phyloP scores from a whole-genome alignment of 2,113 vertebrate species.

The Oenanthe melanoleuca region DNA sequence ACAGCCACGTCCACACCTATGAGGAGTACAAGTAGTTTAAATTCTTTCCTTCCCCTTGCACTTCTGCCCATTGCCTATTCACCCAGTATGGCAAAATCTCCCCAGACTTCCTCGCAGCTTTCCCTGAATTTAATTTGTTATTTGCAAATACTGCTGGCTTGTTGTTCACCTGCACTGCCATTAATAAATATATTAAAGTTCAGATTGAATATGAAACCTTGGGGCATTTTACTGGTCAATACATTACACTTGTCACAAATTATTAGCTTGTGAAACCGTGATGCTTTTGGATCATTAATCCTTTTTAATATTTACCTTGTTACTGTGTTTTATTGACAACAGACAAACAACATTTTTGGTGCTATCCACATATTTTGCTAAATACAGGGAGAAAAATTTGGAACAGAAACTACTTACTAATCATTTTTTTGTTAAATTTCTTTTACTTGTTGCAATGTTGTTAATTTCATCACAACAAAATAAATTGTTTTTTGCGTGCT shows the following conservation, averaged over 20 bases:
- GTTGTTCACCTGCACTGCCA: background rate
- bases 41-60: background rate
- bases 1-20: background rate
- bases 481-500: background rate
- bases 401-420: background rate
- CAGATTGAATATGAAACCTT: constrained; percentile 1
- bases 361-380: background rate
- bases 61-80: background rate
- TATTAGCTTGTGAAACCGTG: background rate
- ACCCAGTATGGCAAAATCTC: background rate
- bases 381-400: background rate
- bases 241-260: constrained; percentile 15
- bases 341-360: background rate
- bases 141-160: background rate
- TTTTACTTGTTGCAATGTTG: background rate
- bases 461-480: background rate
- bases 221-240: constrained; percentile 35
- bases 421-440: constrained; percentile 1
- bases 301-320: constrained; percentile 25
- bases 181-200: constrained; percentile 5
- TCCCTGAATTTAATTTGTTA: background rate
- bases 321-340: constrained; percentile 26
- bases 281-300: constrained; percentile 27
- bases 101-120: background rate
- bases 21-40: background rate